Base-by-base conservation (phyloP, 2,888 invertebrate species). In the Cataglyphis altisquamis region DNA sequence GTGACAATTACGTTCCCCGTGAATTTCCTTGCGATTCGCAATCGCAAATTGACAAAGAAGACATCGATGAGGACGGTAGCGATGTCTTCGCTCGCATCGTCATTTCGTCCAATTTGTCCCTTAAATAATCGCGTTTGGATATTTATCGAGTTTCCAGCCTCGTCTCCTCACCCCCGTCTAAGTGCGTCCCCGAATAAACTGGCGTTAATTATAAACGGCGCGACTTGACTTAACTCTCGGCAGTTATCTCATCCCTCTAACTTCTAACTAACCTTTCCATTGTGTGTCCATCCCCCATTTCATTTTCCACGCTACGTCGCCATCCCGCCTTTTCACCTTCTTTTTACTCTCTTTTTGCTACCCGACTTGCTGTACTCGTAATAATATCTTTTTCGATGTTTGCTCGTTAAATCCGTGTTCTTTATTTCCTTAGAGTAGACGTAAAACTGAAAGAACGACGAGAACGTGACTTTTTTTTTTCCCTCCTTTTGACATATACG, bases 121-220 rank as follows among this genome's bases (percentile, higher is more conserved):
- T 84, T 82, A 80, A 90, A 89, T 73, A 87, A 89, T 80, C 81
- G 85, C 70, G 70, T 77, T 60, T 68, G 78, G 82, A 83, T 52
- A 52, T 84, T 88, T 89, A 87, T 83, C 84, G 83, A 83, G 78
- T 86, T 78, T 57, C 72, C 10, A 25, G 45, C n/a, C 52, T 57
- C 9, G 57, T 36, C 41, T 36, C 41, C 64, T 66, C 81, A 41
- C 18, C 12, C 18, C 57, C 15, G 82, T 45, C 52, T 48, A n/a
- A 52, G 62, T 9, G 64, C 52, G 45, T 78, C 41, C 66, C n/a
- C 74, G 89, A 86, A 87, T 87, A 89, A 87, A 86, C 88, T 81
- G 82, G 80, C 83, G 88, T 89, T 89, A 88, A 89, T 89, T 89
- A 85, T 88, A 86, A 89, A 67, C 87, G 62, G 64, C 68, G 66